Evolutionary conservation across 2,888 invertebrate species (phyloP).

Genomic region (Keiferia lycopersicella): DNA sequence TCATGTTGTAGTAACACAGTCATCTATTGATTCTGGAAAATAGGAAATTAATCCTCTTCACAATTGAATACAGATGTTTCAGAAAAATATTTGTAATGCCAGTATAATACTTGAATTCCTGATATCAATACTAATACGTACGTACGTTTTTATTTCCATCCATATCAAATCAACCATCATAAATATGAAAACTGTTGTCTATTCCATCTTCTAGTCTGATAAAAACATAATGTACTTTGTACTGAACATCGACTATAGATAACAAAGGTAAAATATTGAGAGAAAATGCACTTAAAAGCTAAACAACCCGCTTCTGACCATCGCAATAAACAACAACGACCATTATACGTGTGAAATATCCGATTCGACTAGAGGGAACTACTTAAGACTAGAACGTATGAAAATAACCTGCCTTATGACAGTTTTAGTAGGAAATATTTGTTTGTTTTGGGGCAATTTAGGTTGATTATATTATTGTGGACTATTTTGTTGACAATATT

Average conservation of each 20-base stretch:
- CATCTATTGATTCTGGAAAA: no score
- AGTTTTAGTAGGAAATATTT: background rate
- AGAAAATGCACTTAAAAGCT: constrained; percentile 55
- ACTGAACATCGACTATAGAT: constrained; percentile 51
- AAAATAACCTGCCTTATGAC: constrained; percentile 38
- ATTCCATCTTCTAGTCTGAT: constrained; percentile 12
- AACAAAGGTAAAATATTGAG: constrained; percentile 68
- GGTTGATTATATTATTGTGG: no score
- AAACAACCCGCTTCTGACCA: constrained; percentile 57
- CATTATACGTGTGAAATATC: constrained; percentile 39
- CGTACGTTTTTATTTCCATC: constrained; percentile 4
- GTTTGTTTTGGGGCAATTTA: constrained; percentile 18
- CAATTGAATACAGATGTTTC: no score
- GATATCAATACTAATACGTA: background rate
- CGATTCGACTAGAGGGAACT: constrained; percentile 53
- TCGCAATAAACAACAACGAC: constrained; percentile 62
- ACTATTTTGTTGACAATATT: no score
- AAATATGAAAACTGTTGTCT: constrained; percentile 32
- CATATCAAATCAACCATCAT: background rate
- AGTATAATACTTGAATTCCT: background rate
- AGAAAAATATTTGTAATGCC: background rate
- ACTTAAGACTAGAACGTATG: constrained; percentile 49
- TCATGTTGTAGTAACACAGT: no score
- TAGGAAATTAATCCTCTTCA: no score
- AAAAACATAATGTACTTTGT: constrained; percentile 53